A percentile compares a stretch with the other conserved stretches of the same genome.
Conservation (phyloP, 2,797 vertebrate genomes). For the Caiman crocodilus region DNA sequence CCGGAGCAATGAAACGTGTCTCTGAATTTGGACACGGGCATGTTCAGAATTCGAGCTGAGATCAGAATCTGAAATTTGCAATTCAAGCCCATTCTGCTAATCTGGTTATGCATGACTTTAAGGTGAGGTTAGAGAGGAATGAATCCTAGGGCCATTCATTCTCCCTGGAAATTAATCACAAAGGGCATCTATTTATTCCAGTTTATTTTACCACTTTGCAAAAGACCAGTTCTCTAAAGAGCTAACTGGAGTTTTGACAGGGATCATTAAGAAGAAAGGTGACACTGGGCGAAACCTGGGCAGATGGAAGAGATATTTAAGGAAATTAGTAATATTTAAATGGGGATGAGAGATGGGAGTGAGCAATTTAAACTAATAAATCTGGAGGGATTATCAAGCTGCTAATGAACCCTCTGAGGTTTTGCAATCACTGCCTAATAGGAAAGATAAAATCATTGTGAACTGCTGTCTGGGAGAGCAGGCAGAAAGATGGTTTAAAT, state of each 20-base stretch:
- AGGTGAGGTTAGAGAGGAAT: slow-evolving; percentile 20
- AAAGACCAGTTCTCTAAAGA: slow-evolving; percentile 21
- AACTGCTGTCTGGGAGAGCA: slow-evolving; percentile 52
- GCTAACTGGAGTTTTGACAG: slow-evolving; percentile 52
- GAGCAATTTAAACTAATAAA: slow-evolving; percentile 79
- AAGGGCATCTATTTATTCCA: slow-evolving; percentile 43
- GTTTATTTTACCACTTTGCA: slow-evolving; percentile 18
- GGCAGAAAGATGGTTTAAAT: slow-evolving; percentile 29
- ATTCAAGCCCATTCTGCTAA: slow-evolving; percentile 5
- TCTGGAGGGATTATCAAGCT: slow-evolving; percentile 79
- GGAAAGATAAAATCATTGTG: slow-evolving; percentile 77
- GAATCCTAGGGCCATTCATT: background rate
- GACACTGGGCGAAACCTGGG: slow-evolving; percentile 67
- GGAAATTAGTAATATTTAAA: slow-evolving; percentile 73
- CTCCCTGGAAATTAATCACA: background rate
- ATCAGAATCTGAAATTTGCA: slow-evolving; percentile 10
- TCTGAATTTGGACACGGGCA: background rate
- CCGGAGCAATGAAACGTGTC: background rate
- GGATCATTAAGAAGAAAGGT: slow-evolving; percentile 48
- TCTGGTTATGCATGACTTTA: background rate
- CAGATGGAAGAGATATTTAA: slow-evolving; percentile 68
- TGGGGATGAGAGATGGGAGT: slow-evolving; percentile 59
- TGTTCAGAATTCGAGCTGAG: background rate
- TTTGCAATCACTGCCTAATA: slow-evolving; percentile 72
- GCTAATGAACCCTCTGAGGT: slow-evolving; percentile 79